Evolutionary conservation across 2,888 invertebrate genomes (phyloP).

Genomic region (Megamerina dolium): DNA sequence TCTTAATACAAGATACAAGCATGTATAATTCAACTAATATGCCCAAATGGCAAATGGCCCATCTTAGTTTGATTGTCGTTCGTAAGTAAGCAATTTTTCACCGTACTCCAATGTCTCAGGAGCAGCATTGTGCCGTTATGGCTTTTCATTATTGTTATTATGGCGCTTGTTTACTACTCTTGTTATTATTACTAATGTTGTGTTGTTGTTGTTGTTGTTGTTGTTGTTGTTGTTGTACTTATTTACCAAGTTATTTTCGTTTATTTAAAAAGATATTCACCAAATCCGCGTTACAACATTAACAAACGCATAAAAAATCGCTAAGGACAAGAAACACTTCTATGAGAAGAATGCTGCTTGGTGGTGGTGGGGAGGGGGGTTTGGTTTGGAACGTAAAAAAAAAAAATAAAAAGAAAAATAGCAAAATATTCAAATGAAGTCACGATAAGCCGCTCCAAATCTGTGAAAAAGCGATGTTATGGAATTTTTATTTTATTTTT

Average conservation of each 20-base stretch:
- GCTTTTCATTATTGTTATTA: too few species aligned
- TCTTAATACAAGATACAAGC: slow-evolving; percentile 2
- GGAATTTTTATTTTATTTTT: slow-evolving; percentile 11
- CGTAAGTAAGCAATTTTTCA: slow-evolving; percentile 20
- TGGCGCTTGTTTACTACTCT: too few species aligned
- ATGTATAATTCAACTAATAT: slow-evolving; percentile 38
- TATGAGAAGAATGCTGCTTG: slow-evolving; percentile 2
- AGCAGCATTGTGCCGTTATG: too few species aligned
- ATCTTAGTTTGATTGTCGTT: too few species aligned
- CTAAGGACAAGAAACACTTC: slow-evolving; percentile 14
- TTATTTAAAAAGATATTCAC: slow-evolving; percentile 24
- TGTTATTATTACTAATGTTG: neutral
- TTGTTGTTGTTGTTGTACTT: slow-evolving; percentile 42
- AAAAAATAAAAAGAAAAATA: slow-evolving; percentile 13
- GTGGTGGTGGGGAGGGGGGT: neutral
- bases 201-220: slow-evolving; percentile 8
- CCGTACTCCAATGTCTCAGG: too few species aligned
- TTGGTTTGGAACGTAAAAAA: too few species aligned
- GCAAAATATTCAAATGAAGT: slow-evolving; percentile 45
- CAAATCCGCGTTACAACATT: slow-evolving; percentile 43
- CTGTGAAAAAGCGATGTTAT: slow-evolving; percentile 41
- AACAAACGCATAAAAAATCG: slow-evolving; percentile 42
- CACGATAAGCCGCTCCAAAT: slow-evolving; percentile 48
- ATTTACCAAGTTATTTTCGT: slow-evolving; percentile 22
- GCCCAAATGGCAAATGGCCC: slow-evolving; percentile 20